Base-by-base conservation (phyloP, 2,113 vertebrate species). In the Elephas maximus region DNA sequence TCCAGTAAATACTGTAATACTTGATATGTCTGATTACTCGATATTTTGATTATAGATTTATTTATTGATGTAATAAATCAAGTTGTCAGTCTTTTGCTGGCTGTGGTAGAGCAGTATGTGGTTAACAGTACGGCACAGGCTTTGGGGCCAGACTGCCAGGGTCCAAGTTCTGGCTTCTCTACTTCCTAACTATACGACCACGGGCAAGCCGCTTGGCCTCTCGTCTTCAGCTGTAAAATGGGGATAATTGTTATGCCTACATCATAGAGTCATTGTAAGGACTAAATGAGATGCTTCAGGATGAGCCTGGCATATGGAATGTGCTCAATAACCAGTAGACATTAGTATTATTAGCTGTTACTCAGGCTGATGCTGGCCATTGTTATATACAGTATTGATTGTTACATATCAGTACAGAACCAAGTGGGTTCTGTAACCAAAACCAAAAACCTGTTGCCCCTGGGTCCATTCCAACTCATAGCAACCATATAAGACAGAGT, bases 131-230 rank as follows among this genome's bases (percentile, higher is more conserved):
- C 3, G 85, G 26, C 15, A 57, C 45, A 57, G 53, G 53, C 30
- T 86, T 91, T 83, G 11, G 73, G 69, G 51, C 41, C 62, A 91
- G 65, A 76, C 30, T 88, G 17, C 80, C 69, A 95, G 51, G 18
- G 26, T 88, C 95, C 91, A 96, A 90, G 95, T 65, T 93, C 91
- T 88, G 57, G 51, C 51, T 71, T 57, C 60, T 91, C 12, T 83
- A 44, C 12, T 83, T 94, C 48, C n/a, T 71, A 94, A 45, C 18
- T 69, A 82, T 76, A 14, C 88, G 45, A 94, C 44, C 51, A 77
- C 77, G 12, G 62, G 51, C 26, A 94, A 94, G 41, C 15, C 21
- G 85, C 57, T 86, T 71, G 81, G 9, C 17, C 88, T 84, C 23
- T 83, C 62, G 79, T 90, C 62, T 33, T 86, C 78, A 44, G 11